These are phyloP conservation scores for Parasteatoda tepidariorum DNA, from an alignment of 1,140 invertebrate genomes.

Conservation along the genomic window DNA sequence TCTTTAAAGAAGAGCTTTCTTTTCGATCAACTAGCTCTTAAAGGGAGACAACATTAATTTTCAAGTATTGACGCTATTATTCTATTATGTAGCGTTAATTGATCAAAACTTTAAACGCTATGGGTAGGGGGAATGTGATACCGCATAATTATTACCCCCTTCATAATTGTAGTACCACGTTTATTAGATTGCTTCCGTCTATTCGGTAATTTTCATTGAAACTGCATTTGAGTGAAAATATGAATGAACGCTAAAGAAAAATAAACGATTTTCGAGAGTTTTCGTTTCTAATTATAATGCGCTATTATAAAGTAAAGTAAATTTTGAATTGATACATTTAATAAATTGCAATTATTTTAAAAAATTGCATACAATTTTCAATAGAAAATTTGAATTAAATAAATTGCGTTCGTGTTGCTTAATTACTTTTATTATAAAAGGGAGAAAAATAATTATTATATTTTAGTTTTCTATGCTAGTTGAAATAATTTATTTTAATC, in stretches of 20 bases:
- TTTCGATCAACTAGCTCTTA: constrained; percentile 6
- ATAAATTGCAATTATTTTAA: no score
- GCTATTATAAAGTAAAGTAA: no score
- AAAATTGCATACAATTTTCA: no score
- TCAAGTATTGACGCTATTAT: constrained; percentile 45
- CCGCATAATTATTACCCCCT: constrained; percentile 42
- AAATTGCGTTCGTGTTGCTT: no score
- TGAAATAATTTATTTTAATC: no score
- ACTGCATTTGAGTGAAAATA: neutral
- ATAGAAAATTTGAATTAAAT: no score
- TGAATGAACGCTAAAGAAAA: neutral
- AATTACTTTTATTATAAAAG: no score
- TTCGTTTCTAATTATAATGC: no score
- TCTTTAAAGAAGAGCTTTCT: constrained; percentile 37
- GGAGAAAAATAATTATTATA: no score
- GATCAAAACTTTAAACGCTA: constrained; percentile 54
- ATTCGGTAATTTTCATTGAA: neutral
- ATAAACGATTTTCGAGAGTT: no score
- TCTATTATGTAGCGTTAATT: constrained; percentile 55
- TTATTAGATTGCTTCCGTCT: constrained; percentile 31
- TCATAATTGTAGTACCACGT: constrained; percentile 20
- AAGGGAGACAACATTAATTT: constrained; percentile 41
- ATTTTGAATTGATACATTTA: no score
- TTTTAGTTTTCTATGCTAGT: no score
- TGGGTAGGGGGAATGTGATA: constrained; percentile 42